Evolutionary conservation across 2,113 vertebrate genomes (phyloP).

Genomic region (Tautogolabrus adspersus): DNA sequence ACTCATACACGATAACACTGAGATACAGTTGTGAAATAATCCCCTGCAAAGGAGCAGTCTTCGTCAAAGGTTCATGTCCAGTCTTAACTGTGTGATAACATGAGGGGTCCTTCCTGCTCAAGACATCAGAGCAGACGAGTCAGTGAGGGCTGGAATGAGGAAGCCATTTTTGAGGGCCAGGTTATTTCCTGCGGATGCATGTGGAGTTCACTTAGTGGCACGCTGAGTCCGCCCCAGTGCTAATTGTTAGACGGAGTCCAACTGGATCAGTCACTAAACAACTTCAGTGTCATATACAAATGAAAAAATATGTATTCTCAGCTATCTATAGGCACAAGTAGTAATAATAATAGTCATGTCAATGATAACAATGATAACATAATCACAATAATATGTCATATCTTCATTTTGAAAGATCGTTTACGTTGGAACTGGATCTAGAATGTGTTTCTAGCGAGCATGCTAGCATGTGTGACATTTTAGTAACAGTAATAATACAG

Average conservation of each 20-base stretch:
- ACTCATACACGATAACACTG: conserved; percentile 73
- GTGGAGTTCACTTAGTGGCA: conserved; percentile 45
- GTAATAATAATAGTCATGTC: conserved; percentile 73
- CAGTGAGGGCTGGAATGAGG: conserved; percentile 46
- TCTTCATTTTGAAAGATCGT: conserved; percentile 12
- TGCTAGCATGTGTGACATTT: conserved; percentile 49
- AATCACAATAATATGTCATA: conserved; percentile 24
- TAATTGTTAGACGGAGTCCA: conserved; percentile 51
- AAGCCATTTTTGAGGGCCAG: conserved; percentile 56
- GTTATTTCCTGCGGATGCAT: conserved; percentile 52
- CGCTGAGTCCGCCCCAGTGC: conserved; percentile 34
- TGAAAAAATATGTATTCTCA: conserved; percentile 61
- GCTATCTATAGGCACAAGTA: conserved; percentile 67
- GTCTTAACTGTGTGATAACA: conserved; percentile 55
- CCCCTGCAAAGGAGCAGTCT: conserved; percentile 74
- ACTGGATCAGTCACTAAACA: conserved; percentile 73
- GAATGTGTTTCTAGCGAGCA: conserved; percentile 12
- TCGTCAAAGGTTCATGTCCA: conserved; percentile 69
- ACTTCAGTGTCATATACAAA: conserved; percentile 77
- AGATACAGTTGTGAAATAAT: conserved; percentile 77
- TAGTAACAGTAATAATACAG: conserved; percentile 37
- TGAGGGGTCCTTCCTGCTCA: conserved; percentile 57
- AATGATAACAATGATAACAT: conserved; percentile 71
- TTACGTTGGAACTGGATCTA: conserved; percentile 34
- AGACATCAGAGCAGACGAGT: conserved; percentile 62